Base-by-base conservation (phyloP, 2,888 invertebrate species). In the Trissoscelio sp. region DNA sequence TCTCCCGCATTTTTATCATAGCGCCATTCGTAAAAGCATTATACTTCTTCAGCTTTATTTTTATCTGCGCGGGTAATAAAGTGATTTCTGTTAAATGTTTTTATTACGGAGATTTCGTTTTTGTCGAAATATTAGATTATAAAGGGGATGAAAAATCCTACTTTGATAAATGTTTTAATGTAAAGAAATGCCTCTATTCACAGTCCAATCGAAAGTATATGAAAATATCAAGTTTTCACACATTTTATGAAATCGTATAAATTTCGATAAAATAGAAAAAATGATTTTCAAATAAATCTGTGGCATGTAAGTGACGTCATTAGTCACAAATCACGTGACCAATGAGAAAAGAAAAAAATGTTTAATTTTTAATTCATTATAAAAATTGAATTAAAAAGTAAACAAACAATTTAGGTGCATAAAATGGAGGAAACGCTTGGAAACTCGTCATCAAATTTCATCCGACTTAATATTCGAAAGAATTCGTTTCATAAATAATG, bases 1-100 rank as follows among this genome's bases (percentile, higher is more conserved):
- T 66, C 73, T 51, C 55, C 48, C 66, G 11, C 58, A 57, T 57
- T 66, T 66, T 57, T 74, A 57, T 66, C 42, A 28, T 16, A 6
- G 9, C 14, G n/a, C 24, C 44, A 31, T 37, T 37, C 46, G 37
- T 12, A 57, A 72, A 60, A 39, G 22, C 46, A n/a, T 51, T 51
- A 39, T 18, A 12, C 7, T 12, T 14, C 34, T 34, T 42, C 28
- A 42, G 42, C 16, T 51, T 51, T 37, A 39, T 60, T 51, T 39
- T 60, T 37, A 60, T 51, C 34, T 14, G n/a, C n/a, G 9, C 14
- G 3, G 11, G 53, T 67, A 67, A 57, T 69, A 69, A 46, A 57
- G 46, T 20, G 67, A 53, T 55, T 44, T 51, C 39, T 44, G 37
- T 28, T 42, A 2, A 16, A 64, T 22, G 7, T 22, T 64, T 64